phyloP scores from a whole-genome alignment of 2,113 vertebrate species.

The Grantiella picta region DNA sequence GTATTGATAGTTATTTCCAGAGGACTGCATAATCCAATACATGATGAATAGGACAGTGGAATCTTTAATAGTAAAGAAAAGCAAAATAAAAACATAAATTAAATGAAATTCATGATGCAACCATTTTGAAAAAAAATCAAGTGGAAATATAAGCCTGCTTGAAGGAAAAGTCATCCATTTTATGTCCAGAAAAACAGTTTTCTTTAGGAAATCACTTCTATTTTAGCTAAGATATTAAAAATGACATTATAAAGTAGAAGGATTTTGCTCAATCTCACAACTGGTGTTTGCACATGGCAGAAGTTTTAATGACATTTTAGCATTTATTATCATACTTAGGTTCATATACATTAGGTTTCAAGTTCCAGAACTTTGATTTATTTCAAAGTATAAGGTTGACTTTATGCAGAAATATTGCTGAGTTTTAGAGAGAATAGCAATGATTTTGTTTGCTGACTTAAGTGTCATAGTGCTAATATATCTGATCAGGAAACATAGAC shows the following conservation, averaged over 20 bases:
- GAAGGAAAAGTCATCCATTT: neutral
- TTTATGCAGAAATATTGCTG: neutral
- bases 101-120: neutral
- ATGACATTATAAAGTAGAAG: neutral
- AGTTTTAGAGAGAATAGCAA: neutral
- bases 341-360: neutral
- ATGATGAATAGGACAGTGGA: neutral
- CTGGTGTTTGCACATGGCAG: neutral
- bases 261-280: neutral
- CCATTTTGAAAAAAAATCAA: neutral
- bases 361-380: neutral
- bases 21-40: neutral
- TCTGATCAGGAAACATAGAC: neutral
- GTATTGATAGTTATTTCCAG: neutral
- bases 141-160: neutral
- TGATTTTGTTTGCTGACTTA: neutral
- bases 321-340: neutral
- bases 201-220: neutral
- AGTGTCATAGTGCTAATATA: neutral
- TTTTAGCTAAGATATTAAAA: neutral
- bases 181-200: neutral
- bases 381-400: neutral
- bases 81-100: neutral
- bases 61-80: neutral
- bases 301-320: neutral